Conservation (phyloP, 2,113 vertebrate genomes). For the Heterotilapia buettikoferi region DNA sequence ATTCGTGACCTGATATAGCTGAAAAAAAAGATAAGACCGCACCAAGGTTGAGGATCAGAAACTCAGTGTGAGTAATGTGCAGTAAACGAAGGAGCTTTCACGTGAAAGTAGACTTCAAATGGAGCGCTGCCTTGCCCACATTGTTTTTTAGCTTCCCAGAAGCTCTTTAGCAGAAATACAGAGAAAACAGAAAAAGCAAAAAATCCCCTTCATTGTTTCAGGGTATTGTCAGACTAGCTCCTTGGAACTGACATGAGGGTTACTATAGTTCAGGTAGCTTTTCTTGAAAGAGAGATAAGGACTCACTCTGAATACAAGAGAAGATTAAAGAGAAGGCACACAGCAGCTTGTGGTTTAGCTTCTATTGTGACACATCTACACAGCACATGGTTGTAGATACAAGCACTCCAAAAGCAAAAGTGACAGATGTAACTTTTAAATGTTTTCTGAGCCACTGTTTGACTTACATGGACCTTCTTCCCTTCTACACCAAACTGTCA, state of each 20-base stretch:
- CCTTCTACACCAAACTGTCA: not conserved
- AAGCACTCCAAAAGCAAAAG: not conserved
- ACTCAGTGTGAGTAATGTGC: not conserved
- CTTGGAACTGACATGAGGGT: not conserved
- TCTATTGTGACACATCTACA: not conserved
- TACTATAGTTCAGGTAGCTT: not conserved
- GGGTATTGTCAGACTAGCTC: not conserved
- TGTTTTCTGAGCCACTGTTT: not conserved
- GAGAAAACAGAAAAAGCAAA: not conserved
- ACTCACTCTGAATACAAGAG: not conserved
- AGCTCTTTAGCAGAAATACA: accelerated
- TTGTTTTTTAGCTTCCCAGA: not conserved
- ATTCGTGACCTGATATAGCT: not conserved
- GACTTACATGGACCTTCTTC: not conserved
- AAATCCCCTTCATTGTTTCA: not conserved
- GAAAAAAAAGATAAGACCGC: not conserved
- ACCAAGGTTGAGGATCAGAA: accelerated
- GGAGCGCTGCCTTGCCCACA: accelerated
- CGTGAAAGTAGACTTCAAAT: accelerated
- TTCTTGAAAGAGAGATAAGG: not conserved
- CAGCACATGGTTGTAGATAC: not conserved
- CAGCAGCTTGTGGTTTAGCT: not conserved
- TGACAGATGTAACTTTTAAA: not conserved
- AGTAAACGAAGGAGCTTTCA: not conserved
- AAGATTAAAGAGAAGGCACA: not conserved